phyloP scores from a whole-genome alignment of 2,888 invertebrate species.

The Hemithea aestivaria region DNA sequence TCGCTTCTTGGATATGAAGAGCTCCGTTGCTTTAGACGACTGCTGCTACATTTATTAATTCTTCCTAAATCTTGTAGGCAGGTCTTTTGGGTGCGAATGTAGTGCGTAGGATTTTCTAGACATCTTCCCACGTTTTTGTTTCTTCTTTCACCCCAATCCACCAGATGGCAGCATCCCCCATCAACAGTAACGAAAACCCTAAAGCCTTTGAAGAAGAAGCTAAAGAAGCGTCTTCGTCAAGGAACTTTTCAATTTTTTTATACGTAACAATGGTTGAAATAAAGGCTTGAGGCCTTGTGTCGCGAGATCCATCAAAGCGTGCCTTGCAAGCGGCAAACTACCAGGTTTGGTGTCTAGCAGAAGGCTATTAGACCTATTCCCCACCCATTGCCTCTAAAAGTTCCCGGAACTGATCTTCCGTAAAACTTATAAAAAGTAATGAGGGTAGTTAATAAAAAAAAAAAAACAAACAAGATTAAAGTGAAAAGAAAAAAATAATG shows the following conservation, averaged over 20 bases:
- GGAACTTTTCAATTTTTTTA: neutral
- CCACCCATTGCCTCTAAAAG: neutral
- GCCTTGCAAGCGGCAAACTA: neutral
- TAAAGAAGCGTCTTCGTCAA: neutral
- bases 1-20: neutral
- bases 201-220: no score
- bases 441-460: neutral
- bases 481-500: no score
- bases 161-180: neutral
- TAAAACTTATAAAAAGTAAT: neutral
- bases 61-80: slow-evolving; percentile 1
- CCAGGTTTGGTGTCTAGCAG: neutral
- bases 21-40: neutral
- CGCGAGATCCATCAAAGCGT: neutral
- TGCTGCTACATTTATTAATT: neutral
- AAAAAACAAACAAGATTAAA: neutral
- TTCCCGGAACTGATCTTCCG: neutral
- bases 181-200: neutral
- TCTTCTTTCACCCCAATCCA: neutral
- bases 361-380: neutral
- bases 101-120: neutral
- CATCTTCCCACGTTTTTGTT: neutral
- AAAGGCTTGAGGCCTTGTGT: neutral
- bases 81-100: slow-evolving; percentile 1
- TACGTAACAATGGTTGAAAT: neutral